Percentiles rank a stretch among this genome's conserved stretches.
Conservation (phyloP, 2,797 vertebrate genomes). For the Manis javanica region DNA sequence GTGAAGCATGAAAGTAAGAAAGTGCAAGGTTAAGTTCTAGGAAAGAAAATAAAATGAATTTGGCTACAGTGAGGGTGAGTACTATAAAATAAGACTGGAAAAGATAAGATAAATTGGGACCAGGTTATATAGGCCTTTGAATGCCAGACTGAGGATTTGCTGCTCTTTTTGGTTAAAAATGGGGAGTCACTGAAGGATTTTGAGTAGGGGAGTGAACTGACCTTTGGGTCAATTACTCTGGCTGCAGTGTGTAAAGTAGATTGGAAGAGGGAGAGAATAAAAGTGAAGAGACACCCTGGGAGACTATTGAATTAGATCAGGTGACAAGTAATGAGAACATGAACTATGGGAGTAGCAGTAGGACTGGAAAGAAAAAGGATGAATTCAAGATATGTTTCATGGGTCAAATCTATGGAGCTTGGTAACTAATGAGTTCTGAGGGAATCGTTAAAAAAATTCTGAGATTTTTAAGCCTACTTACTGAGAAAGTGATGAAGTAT, state of each 20-base stretch:
- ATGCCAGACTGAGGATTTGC: slow-evolving; percentile 71
- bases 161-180: slow-evolving; percentile 80
- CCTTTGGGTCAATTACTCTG: slow-evolving; percentile 79
- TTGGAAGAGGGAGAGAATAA: slow-evolving; percentile 75
- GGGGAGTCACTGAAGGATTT: slow-evolving; percentile 76
- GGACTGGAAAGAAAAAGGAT: slow-evolving; percentile 75
- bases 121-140: slow-evolving; percentile 74
- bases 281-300: slow-evolving; percentile 79
- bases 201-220: slow-evolving; percentile 76
- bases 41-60: slow-evolving; percentile 76
- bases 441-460: slow-evolving; percentile 63
- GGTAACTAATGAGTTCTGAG: slow-evolving; percentile 79
- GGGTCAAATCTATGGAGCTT: slow-evolving; percentile 73
- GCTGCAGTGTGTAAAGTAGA: slow-evolving; percentile 73
- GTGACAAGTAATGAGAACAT: slow-evolving; percentile 77
- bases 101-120: slow-evolving; percentile 73
- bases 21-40: slow-evolving; percentile 61
- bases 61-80: slow-evolving; percentile 61
- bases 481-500: slow-evolving; percentile 55
- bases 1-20: slow-evolving; percentile 62
- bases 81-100: slow-evolving; percentile 69
- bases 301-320: slow-evolving; percentile 79
- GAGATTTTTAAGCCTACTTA: slow-evolving; percentile 67
- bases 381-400: slow-evolving; percentile 75
- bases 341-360: slow-evolving; percentile 68